phyloP scores from a whole-genome alignment of 2,797 vertebrate species.

The Leptodactylus fallax region DNA sequence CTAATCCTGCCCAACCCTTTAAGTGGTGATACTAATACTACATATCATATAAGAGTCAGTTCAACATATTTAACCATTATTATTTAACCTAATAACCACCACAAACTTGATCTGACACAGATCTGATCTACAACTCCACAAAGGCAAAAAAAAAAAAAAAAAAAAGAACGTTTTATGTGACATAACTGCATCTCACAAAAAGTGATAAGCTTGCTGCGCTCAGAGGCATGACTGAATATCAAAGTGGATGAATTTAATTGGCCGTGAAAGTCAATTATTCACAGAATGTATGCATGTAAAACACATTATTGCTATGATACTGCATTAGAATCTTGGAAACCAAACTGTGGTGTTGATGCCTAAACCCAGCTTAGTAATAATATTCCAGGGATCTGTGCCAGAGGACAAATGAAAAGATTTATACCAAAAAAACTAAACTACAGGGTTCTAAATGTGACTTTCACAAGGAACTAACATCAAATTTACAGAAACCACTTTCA shows the following conservation, averaged over 20 bases:
- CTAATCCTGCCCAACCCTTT: too few relatives aligned
- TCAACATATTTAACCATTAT: too few relatives aligned
- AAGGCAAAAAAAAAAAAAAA: too few relatives aligned
- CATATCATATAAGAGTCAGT: too few relatives aligned
- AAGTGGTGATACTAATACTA: too few relatives aligned
- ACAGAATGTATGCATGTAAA: constrained; percentile 51
- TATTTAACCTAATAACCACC: too few relatives aligned
- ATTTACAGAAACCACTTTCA: background rate
- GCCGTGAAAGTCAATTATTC: constrained; percentile 56
- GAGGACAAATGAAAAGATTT: constrained; percentile 31
- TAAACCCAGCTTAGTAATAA: constrained; percentile 57
- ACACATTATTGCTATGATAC: constrained; percentile 55
- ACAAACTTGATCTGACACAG: too few relatives aligned
- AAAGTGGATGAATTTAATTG: constrained; percentile 45
- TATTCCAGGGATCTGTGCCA: constrained; percentile 53
- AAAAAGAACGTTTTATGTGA: background rate
- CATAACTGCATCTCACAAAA: too few relatives aligned
- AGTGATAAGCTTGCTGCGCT: constrained; percentile 24
- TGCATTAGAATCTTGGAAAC: constrained; percentile 51
- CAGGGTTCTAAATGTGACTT: background rate
- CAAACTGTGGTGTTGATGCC: constrained; percentile 32
- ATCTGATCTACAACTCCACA: too few relatives aligned
- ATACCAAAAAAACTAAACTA: constrained; percentile 2
- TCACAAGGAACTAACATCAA: background rate
- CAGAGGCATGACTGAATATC: constrained; percentile 36